phyloP scores from a whole-genome alignment of 2,888 invertebrate species.

The Shargacucullia verbasci region DNA sequence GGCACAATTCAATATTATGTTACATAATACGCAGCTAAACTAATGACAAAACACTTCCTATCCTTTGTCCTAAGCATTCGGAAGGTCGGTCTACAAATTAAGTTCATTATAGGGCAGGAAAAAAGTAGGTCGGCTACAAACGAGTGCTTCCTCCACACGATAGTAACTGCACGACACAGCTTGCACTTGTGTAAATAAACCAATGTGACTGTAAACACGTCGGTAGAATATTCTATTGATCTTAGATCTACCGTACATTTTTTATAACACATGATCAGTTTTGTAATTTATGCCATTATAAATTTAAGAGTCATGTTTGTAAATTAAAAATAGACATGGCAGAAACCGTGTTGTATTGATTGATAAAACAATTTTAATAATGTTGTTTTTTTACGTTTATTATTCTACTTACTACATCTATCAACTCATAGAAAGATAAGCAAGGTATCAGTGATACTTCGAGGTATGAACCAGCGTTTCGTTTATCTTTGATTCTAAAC shows the following conservation, averaged over 20 bases:
- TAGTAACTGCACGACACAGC: constrained; percentile 1
- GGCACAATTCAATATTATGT: neutral
- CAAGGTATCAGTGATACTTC: too few species aligned
- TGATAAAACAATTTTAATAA: too few species aligned
- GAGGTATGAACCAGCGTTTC: too few species aligned
- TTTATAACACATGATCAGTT: constrained; percentile 22
- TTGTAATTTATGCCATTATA: constrained; percentile 12
- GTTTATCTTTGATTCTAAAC: too few species aligned
- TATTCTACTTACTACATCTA: too few species aligned
- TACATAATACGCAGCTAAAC: too few species aligned
- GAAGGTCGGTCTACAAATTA: constrained; percentile 33
- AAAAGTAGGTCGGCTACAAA: constrained; percentile 35
- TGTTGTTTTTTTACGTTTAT: too few species aligned
- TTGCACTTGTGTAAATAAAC: constrained; percentile 54
- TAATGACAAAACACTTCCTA: neutral
- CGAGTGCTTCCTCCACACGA: constrained; percentile 32
- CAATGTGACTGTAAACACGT: constrained; percentile 36
- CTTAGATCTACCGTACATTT: neutral
- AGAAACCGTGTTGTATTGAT: too few species aligned
- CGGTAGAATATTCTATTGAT: constrained; percentile 30
- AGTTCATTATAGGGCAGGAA: constrained; percentile 26
- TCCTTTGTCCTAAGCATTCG: constrained; percentile 13
- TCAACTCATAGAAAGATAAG: too few species aligned
- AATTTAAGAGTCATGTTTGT: constrained; percentile 36
- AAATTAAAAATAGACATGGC: constrained; percentile 3